Evolutionary conservation across 1,140 invertebrate species (phyloP).

Genomic region (Drosophila prosaltans): DNA sequence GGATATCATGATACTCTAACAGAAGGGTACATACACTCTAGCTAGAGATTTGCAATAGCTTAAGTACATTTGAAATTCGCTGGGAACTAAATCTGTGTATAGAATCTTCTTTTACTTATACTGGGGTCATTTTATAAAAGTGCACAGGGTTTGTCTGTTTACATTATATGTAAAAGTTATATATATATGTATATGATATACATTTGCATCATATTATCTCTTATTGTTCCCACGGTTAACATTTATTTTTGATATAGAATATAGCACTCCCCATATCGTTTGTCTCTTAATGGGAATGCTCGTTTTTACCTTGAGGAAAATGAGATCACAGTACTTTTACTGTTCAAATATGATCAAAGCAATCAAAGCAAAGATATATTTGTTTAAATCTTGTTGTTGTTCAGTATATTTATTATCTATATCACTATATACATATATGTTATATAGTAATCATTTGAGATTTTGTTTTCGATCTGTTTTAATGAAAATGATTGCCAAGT

Average conservation of each 20-base stretch:
- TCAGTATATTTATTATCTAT: no score
- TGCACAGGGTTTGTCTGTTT: background rate
- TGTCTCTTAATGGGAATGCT: background rate
- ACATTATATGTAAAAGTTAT: no score
- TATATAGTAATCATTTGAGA: background rate
- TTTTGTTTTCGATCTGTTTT: background rate
- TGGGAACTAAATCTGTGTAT: no score
- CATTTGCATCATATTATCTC: no score
- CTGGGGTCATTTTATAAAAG: no score
- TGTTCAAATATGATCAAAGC: no score
- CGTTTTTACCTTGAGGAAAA: background rate
- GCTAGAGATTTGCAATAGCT: conserved; percentile 23
- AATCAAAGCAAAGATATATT: no score
- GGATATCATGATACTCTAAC: conserved; percentile 20
- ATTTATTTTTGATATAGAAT: background rate
- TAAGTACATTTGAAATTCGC: no score
- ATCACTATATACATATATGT: background rate
- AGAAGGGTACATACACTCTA: background rate
- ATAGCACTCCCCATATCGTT: conserved; percentile 2
- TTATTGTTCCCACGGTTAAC: background rate
- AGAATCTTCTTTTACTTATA: no score
- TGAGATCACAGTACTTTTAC: background rate
- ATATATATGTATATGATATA: background rate
- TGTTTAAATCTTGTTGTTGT: no score
- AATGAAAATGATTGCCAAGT: conserved; percentile 16